Base-by-base conservation (phyloP, 2,888 invertebrate species). In the Pammene fasciana region DNA sequence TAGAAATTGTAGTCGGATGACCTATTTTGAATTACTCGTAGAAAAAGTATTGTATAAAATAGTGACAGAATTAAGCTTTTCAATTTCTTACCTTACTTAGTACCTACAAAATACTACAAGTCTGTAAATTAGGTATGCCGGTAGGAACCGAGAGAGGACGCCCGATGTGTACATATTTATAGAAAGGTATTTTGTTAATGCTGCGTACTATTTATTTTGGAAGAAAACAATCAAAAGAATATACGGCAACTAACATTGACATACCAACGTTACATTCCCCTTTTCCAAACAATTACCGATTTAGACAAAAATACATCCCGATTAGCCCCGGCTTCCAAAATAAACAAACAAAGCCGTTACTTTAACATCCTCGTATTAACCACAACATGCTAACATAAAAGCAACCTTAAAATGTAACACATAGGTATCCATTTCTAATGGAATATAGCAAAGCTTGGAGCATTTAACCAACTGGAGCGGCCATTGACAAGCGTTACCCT, bases 291-390 rank as follows among this genome's bases (percentile, higher is more conserved):
- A 60, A 60, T 11, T 11, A 46, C 60, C 48, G 48, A 36, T 36
- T 48, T 48, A 60, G 60, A 60, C 26, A 41, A 57, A 46, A 60
- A 60, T 36, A 48, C 60, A 60, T 60, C 16, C 48, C 60, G 60
- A 60, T 48, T 16, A 48, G 11, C 3, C 34, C 60, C 46, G 14
- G 10, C 60, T 46, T 48, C 14, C 8, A 48, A 11, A 48, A 36
- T 16, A 60, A 60, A 60, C 46, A 60, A 60, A 48, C 60, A 16
- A 11, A 5, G 5, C 6, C 13, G 26, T 59, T 34, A 14, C 59
- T 43, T 43, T n/a, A n/a, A 10, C 14, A 48, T 48, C 14, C 46
- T 60, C 60, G 14, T 16, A 36, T 16, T 14, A 14, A 36, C 34
- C 46, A 4, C 10, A 48, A 14, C 11, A 4, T 11, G 11, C 2